Evolutionary conservation across 2,113 vertebrate species (phyloP).

Genomic region (Bujurquina vittata): DNA sequence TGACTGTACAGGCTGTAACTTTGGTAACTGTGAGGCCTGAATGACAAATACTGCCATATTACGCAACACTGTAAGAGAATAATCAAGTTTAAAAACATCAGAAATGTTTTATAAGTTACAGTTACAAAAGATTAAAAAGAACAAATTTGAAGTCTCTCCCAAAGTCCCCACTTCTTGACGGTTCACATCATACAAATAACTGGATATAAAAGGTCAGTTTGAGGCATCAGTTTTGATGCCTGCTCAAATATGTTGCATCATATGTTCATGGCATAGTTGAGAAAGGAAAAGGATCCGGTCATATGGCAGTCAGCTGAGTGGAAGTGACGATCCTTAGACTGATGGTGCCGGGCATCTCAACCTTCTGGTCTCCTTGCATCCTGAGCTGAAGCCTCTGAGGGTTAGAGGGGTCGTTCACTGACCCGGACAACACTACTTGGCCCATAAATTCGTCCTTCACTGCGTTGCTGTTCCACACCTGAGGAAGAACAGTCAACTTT

Average conservation of each 20-base stretch:
- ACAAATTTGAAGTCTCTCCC: conserved; percentile 22
- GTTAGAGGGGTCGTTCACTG: conserved; percentile 72
- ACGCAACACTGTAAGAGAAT: not conserved
- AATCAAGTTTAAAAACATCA: not conserved
- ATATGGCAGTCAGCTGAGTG: conserved; percentile 87
- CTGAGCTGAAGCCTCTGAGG: conserved; percentile 84
- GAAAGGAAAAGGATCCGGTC: conserved; percentile 47
- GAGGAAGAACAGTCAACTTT: not conserved
- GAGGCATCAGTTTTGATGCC: not conserved
- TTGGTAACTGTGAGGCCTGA: not conserved
- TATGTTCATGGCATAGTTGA: not conserved
- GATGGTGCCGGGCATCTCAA: conserved; percentile 85
- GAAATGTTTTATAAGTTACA: conserved; percentile 32
- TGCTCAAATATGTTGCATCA: conserved; percentile 2
- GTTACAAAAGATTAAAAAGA: not conserved
- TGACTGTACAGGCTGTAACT: not conserved
- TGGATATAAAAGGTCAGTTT: not conserved
- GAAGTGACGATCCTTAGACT: conserved; percentile 83
- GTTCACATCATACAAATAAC: not conserved
- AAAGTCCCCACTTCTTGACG: not conserved
- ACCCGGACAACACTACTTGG: conserved; percentile 85
- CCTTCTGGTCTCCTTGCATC: conserved; percentile 73
- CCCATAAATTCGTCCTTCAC: conserved; percentile 88
- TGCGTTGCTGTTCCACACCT: conserved; percentile 90
- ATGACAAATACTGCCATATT: not conserved